Evolutionary conservation across 2,888 invertebrate genomes (phyloP).

Genomic region (Horisme vitalbata): DNA sequence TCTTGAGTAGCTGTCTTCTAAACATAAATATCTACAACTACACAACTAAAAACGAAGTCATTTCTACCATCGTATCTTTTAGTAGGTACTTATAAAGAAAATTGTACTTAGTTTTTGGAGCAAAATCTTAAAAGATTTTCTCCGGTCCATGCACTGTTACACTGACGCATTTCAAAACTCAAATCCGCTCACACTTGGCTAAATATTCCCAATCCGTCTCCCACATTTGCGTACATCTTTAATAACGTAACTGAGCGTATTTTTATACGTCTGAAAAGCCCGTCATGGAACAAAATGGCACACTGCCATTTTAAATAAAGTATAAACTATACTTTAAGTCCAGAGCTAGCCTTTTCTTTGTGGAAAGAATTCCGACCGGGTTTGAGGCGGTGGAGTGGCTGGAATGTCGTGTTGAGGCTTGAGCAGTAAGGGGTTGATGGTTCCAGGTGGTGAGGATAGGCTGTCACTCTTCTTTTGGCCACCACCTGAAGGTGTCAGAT

Average conservation of each 20-base stretch:
- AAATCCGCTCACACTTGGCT: slow-evolving; percentile 34
- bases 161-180: slow-evolving; percentile 46
- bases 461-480: slow-evolving; percentile 56
- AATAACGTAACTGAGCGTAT: slow-evolving; percentile 60
- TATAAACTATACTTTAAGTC: slow-evolving; percentile 42
- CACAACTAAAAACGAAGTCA: slow-evolving; percentile 1
- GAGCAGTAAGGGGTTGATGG: slow-evolving; percentile 62
- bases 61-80: no score
- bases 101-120: neutral
- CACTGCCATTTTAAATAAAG: slow-evolving; percentile 64
- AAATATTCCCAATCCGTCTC: slow-evolving; percentile 45
- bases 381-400: slow-evolving; percentile 70
- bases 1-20: no score
- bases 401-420: slow-evolving; percentile 74
- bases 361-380: slow-evolving; percentile 65
- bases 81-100: no score
- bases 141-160: slow-evolving; percentile 25
- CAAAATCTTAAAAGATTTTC: neutral
- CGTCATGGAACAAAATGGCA: slow-evolving; percentile 69
- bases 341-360: slow-evolving; percentile 67
- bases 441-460: slow-evolving; percentile 44
- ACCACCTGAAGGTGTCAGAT: slow-evolving; percentile 64
- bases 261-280: slow-evolving; percentile 68
- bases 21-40: no score
- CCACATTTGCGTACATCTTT: slow-evolving; percentile 56